phyloP scores from a whole-genome alignment of 2,888 invertebrate genomes.

The Quadroppia sp. region DNA sequence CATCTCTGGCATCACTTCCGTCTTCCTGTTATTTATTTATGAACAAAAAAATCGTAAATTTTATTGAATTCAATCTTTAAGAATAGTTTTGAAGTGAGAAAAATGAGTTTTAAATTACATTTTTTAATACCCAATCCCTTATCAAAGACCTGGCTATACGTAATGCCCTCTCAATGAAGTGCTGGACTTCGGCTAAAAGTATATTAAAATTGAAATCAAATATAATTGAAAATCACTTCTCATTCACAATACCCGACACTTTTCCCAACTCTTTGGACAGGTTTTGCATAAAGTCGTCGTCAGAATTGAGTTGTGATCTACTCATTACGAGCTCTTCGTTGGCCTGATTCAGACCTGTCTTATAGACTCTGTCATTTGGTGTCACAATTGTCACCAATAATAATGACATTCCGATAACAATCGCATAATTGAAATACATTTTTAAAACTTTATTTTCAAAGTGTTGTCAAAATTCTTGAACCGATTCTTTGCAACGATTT shows the following conservation, averaged over 20 bases:
- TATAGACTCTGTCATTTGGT: not conserved
- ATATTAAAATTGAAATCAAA: not conserved
- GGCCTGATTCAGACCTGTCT: not conserved
- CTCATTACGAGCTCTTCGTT: not conserved
- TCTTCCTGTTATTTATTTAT: too few species aligned
- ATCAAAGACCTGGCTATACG: not conserved
- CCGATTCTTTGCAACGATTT: too few species aligned
- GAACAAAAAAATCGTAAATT: too few species aligned
- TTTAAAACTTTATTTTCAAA: not conserved
- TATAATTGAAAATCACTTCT: too few species aligned
- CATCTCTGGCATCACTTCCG: conserved; percentile 20
- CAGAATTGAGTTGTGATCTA: not conserved
- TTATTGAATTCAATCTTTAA: too few species aligned
- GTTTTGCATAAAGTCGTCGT: conserved; percentile 13
- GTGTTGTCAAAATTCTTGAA: not conserved
- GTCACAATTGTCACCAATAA: not conserved
- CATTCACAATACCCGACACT: conserved; percentile 30
- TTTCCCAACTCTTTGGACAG: conserved; percentile 21
- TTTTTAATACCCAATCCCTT: conserved; percentile 23
- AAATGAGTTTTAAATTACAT: not conserved
- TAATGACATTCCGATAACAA: not conserved
- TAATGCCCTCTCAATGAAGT: conserved; percentile 3
- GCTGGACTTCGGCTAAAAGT: conserved; percentile 6
- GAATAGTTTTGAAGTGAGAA: too few species aligned
- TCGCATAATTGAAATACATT: not conserved